phyloP scores from a whole-genome alignment of 2,888 invertebrate genomes.

The Branchipolynoe longqiensis region DNA sequence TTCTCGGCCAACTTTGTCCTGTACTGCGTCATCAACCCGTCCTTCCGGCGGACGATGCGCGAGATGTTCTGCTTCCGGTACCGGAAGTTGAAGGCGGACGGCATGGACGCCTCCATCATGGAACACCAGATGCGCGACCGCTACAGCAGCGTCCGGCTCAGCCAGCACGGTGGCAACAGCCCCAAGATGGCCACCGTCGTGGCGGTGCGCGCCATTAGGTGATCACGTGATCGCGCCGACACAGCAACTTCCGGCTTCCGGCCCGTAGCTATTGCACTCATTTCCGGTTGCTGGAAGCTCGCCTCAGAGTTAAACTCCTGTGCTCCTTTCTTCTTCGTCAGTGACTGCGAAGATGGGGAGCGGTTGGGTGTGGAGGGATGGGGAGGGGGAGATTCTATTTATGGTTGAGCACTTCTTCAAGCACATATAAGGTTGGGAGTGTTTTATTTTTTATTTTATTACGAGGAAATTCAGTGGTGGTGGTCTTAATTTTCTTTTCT shows the following conservation, averaged over 20 bases:
- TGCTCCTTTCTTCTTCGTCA: not conserved
- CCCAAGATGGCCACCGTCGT: slow-evolving; percentile 13
- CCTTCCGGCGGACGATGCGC: slow-evolving; percentile 86
- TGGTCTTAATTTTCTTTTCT: no score
- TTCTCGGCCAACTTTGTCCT: slow-evolving; percentile 90
- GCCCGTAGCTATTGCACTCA: no score
- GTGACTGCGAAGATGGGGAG: not conserved
- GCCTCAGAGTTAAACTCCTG: no score
- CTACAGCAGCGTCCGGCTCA: slow-evolving; percentile 11
- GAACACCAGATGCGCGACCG: slow-evolving; percentile 40
- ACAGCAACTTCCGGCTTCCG: no score
- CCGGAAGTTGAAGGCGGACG: slow-evolving; percentile 54
- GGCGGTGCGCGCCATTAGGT: slow-evolving; percentile 30
- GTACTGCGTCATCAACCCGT: slow-evolving; percentile 89
- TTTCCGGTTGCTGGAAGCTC: no score
- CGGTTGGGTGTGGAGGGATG: no score
- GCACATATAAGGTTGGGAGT: not conserved
- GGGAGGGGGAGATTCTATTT: no score
- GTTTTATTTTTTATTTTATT: no score
- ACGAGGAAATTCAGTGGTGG: no score
- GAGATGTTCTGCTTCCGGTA: slow-evolving; percentile 67
- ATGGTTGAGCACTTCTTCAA: not conserved
- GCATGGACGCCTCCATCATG: slow-evolving; percentile 29
- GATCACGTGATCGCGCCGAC: slow-evolving; percentile 18
- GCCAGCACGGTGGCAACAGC: slow-evolving; percentile 34